These are phyloP conservation scores for human (Homo sapiens) DNA, from an alignment of 2,113 vertebrate genomes.

Conservation along the genomic window GRCh38 chr6:131272501-131273000, in stretches of 20 bases:
- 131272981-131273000: too few relatives aligned
- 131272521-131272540: too few relatives aligned
- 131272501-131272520: too few relatives aligned
- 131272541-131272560: too few relatives aligned
- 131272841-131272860: not conserved
- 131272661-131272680: not conserved
- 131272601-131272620: too few relatives aligned
- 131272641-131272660: not conserved
- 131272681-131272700: not conserved
- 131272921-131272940: not conserved
- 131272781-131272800: too few relatives aligned
- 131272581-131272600: too few relatives aligned
- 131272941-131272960: not conserved
- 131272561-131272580: too few relatives aligned
- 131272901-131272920: not conserved
- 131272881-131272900: not conserved
- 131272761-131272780: too few relatives aligned
- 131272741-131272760: not conserved
- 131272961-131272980: not conserved
- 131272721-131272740: not conserved
- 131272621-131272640: not conserved
- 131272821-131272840: not conserved
- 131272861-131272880: not conserved
- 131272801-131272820: too few relatives aligned
- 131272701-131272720: not conserved